Evolutionary conservation across 2,888 invertebrate species (phyloP).

Genomic region (Zhuqinia jingwanae): DNA sequence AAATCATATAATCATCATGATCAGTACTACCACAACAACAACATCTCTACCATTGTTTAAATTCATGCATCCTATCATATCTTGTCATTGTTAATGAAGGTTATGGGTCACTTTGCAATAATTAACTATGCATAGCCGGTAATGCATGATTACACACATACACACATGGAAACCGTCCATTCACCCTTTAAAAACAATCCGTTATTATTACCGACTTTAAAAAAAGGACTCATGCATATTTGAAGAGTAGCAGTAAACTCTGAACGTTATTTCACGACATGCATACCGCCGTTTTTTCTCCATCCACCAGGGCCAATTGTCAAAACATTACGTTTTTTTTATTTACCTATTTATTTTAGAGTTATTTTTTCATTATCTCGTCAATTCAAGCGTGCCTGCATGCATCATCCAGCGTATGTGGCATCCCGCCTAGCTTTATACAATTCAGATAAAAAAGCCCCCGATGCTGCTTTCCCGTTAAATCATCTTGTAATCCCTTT

Average conservation of each 20-base stretch:
- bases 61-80: not conserved
- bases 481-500: conserved; percentile 59
- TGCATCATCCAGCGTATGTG: not conserved
- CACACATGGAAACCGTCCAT: too few relatives aligned
- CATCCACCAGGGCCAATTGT: conserved; percentile 29
- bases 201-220: too few relatives aligned
- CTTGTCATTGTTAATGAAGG: conserved; percentile 60
- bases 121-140: too few relatives aligned
- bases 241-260: conserved; percentile 18
- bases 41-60: conserved; percentile 1
- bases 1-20: not conserved
- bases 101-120: conserved; percentile 56
- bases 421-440: conserved; percentile 55
- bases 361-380: conserved; percentile 38
- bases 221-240: conserved; percentile 25
- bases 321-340: conserved; percentile 59
- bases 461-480: conserved; percentile 14
- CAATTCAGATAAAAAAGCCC: not conserved
- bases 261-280: not conserved
- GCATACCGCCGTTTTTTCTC: conserved; percentile 9
- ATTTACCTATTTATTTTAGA: conserved; percentile 48
- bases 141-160: too few relatives aligned
- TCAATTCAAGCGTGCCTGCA: conserved; percentile 40
- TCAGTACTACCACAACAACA: not conserved
- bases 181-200: too few relatives aligned